A percentile compares a stretch with the other conserved stretches of the same genome.
These are phyloP conservation scores for Xyrichtys novacula DNA, from an alignment of 2,797 vertebrate genomes.

Conservation along the genomic window DNA sequence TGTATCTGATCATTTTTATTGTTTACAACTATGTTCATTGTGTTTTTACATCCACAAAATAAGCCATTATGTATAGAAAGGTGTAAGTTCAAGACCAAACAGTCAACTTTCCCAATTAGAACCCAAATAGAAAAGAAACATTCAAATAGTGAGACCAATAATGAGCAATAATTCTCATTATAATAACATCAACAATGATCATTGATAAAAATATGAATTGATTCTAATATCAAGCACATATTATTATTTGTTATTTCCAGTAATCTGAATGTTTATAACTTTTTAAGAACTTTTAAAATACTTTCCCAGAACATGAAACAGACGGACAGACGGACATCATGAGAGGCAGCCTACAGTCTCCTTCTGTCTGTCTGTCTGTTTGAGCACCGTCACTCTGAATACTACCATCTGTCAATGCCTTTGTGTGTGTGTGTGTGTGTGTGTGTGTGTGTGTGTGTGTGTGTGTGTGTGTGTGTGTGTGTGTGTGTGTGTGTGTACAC, in stretches of 20 bases:
- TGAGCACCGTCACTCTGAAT: slow-evolving; percentile 62
- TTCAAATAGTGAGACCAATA: no score
- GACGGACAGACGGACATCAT: slow-evolving; percentile 31
- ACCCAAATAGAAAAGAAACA: no score
- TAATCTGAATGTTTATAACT: neutral
- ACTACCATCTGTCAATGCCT: slow-evolving; percentile 58
- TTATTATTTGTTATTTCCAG: slow-evolving; percentile 2
- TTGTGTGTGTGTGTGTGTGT: slow-evolving; percentile 52
- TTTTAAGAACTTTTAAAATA: slow-evolving; percentile 6
- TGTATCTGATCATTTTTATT: no score
- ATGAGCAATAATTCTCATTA: no score
- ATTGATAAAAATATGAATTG: no score
- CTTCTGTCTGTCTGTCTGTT: slow-evolving; percentile 41
- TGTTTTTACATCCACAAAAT: no score
- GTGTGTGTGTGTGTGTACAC: slow-evolving; percentile 36
- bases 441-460: slow-evolving; percentile 45
- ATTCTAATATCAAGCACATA: no score
- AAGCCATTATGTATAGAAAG: no score
- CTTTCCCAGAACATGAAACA: slow-evolving; percentile 22
- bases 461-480: slow-evolving; percentile 43
- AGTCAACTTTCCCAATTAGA: no score
- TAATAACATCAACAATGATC: no score
- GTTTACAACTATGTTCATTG: no score
- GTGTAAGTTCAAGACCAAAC: no score
- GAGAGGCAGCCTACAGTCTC: slow-evolving; percentile 34